Evolutionary conservation across 1,140 invertebrate species (phyloP), one percentile per base, ranked within the genome.

Genomic region (Armadillidium nasatum): DNA sequence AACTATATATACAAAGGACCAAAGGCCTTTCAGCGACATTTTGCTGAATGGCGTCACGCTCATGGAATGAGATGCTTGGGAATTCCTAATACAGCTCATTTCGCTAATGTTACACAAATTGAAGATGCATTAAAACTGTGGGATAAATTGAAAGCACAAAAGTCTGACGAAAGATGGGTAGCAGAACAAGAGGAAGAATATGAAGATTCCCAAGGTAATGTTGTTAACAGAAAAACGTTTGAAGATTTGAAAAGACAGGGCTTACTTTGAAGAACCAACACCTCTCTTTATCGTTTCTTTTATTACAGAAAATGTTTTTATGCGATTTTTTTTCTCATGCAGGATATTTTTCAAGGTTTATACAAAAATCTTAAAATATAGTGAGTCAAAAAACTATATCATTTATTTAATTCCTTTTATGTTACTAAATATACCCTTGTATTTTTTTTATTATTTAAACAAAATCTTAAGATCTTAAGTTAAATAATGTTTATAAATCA

Each of bases 41-140:
- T 99, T 88, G 96, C 97, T 1, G 97, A 99, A 86, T 99, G 98
- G 97, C 87, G 98, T 73, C 98, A 99, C 87, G 97, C 98, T 44
- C 97, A 99, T 86, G 97, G 97, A 19, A 99, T 99, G 97, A 87
- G 96, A 7, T 99, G 98, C 86, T 87, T 99, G 2, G 96, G 97
- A 9, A 99, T 99, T 82, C 97, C 97, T 0, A 99, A 99, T 85
- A 99, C 98, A 0, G 97, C 98, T 10, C 98, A 99, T 88, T 99
- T 99, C 88, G 97, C 98, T 10, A 99, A 99, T 86, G 97, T 99
- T 7, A 99, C 97, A 9, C 94, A 96, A 82, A 99, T 99, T 83
- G 96, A 99, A 85, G 98, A 99, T 87, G 98, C 98, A 6, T 87
- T 99, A 66, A 93, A 93, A 70, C 86, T 99, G 67, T 99, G 97